Conservation (phyloP, 2,797 vertebrate genomes). For the Aeoliscus strigatus region DNA sequence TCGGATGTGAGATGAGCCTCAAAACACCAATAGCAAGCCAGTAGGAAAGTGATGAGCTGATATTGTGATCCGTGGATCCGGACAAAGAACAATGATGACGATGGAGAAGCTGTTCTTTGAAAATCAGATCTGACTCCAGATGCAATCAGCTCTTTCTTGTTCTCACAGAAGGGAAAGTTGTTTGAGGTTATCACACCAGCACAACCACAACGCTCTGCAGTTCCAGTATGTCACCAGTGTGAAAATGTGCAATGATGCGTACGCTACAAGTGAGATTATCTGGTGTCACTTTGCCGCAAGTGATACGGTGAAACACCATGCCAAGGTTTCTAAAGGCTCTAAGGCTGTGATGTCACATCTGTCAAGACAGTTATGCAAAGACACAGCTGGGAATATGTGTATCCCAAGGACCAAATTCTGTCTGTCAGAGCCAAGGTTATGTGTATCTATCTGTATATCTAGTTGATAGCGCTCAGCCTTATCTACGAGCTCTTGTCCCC, state of each 20-base stretch:
- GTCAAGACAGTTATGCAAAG: conserved; percentile 47
- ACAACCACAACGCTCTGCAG: conserved; percentile 27
- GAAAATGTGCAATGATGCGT: conserved; percentile 21
- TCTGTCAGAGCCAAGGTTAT: too few relatives aligned
- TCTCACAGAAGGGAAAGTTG: conserved; percentile 11
- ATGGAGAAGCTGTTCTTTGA: conserved; percentile 7
- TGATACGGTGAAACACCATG: conserved; percentile 36
- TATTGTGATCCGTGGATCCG: too few relatives aligned
- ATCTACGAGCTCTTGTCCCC: too few relatives aligned
- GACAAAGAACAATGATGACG: conserved; percentile 1
- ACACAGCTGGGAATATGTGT: conserved; percentile 14
- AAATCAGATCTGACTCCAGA: conserved; percentile 8
- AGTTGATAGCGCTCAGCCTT: too few relatives aligned
- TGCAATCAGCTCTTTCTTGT: conserved; percentile 1
- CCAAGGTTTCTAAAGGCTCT: conserved; percentile 43
- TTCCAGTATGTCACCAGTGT: conserved; percentile 23
- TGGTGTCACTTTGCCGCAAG: conserved; percentile 45
- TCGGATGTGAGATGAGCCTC: too few relatives aligned
- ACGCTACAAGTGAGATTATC: conserved; percentile 41
- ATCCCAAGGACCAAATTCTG: conserved; percentile 3
- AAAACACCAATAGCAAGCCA: too few relatives aligned
- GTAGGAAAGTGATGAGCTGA: too few relatives aligned
- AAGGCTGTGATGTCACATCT: conserved; percentile 41
- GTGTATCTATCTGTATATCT: too few relatives aligned
- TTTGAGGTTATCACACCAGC: conserved; percentile 16